Evolutionary conservation across 2,113 vertebrate genomes (phyloP), one percentile per base, ranked within the genome.

Genomic region (Lophura nycthemera): DNA sequence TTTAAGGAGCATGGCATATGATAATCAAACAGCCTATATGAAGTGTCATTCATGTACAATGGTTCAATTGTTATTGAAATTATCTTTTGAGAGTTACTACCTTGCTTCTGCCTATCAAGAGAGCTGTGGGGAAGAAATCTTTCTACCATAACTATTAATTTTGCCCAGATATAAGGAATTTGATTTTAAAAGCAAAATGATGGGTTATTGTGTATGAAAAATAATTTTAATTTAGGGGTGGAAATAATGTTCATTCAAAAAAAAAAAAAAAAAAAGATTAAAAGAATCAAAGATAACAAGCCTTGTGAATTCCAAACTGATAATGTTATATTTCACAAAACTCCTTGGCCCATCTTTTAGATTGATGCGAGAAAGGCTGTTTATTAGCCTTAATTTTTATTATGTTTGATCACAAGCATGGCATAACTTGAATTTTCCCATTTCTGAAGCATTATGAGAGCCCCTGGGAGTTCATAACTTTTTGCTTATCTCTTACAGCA

Each of bases 1-100:
- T 80, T 73, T 32, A 82, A 89, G 40, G 66, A 91, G 16, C 57
- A 86, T 52, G 43, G 86, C 84, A 69, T 78, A 63, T 40, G 57
- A 43, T 79, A 91, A 92, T 95, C 60, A 90, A 89, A 73, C 38
- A 76, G 59, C 32, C 76, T 78, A 63, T 89, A 79, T 42, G 50
- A 95, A 96, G 86, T 87, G 61, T 7, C 79, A 87, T 86, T 93
- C 48, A 32, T 89, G 32, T 80, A 85, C 52, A 90, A 84, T 93
- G 36, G 57, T 86, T 90, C 78, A 73, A 73, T 94, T 96, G 83
- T 91, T 83, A 95, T 96, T 95, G 93, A 96, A 95, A 96, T 96
- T 61, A 47, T 66, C 77, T 94, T 80, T 90, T 91, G 65, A 78
- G 73, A 79, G 80, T 73, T 83, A 60, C 63, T 83, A 69, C 9